Base-by-base conservation (phyloP, 2,888 invertebrate species). In the Sympetrum striolatum region DNA sequence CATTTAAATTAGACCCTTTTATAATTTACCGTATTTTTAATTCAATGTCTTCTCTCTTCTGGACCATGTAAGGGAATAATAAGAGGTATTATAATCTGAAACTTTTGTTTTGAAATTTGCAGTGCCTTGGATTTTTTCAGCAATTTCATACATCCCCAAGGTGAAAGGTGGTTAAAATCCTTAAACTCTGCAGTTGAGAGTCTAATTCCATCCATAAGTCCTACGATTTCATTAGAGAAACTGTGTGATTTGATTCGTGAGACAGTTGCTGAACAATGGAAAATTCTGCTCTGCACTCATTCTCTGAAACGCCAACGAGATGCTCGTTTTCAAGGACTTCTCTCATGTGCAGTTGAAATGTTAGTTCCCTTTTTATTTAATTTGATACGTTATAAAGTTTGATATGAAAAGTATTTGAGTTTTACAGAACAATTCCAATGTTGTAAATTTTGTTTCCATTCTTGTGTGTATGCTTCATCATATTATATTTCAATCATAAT, bases 321-420 rank as follows among this genome's bases (percentile, higher is more conserved):
- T 90, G 91, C 91, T 14, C 44, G 90, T 3, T 91, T 91, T 48
- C 91, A 91, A 53, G 73, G 82, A 44, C 82, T 90, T 15, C 80
- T 91, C 25, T 90, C 91, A 35, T 64, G 82, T 53, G 91, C 91
- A 15, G n/a, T 91, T 12, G 91, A 91, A 82, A 91, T 91, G 91
- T 90, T 39, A 91, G 91, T 91, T 18, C 80, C 31, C n/a, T 37
- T 60, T 44, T 37, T 25, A 73, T 73, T 10, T 18, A 53, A 5
- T 53, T 25, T 15, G 0, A 53, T 48, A 22, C 39, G 8, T 79
- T 31, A 6, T 73, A n/a, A 25, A 8, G 0, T 64, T 73, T 8
- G 22, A n/a, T 8, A 73, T 22, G 25, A 6, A 22, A 14, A 25
- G 6, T 39, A 39, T 39, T 39, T 39, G 39, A 39, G 39, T 39